Conservation (phyloP, 2,797 vertebrate species). For the Pitangus sulphuratus region DNA sequence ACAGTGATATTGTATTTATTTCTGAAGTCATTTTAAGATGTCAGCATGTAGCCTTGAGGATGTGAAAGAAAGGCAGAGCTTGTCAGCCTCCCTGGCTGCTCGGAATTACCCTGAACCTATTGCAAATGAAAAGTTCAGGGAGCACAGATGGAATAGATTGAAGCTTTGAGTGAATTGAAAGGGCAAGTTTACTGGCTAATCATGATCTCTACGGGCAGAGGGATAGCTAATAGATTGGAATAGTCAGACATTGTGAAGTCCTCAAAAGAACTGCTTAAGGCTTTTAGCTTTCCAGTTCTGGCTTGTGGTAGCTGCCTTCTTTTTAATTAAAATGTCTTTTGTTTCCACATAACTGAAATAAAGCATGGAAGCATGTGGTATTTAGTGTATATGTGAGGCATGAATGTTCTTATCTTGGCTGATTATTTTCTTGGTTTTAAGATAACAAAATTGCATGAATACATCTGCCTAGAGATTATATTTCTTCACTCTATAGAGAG, state of each 20-base stretch:
- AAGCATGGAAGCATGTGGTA: background rate
- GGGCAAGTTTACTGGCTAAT: conserved; percentile 48
- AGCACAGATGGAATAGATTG: conserved; percentile 60
- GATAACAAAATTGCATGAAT: background rate
- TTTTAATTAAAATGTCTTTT: background rate
- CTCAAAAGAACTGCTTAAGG: background rate
- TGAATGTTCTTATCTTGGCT: background rate
- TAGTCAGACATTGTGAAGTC: background rate
- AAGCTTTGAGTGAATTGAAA: conserved; percentile 57
- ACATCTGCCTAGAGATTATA: background rate
- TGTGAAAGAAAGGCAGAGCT: background rate
- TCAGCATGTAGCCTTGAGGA: conserved; percentile 12
- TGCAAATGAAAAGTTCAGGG: conserved; percentile 70
- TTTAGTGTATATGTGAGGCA: background rate
- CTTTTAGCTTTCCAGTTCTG: background rate
- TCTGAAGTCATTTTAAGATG: conserved; percentile 52
- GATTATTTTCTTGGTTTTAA: background rate
- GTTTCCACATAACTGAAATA: background rate
- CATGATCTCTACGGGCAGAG: background rate
- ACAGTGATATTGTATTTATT: conserved; percentile 54
- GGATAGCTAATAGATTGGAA: background rate
- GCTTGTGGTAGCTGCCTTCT: background rate
- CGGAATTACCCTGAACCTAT: conserved; percentile 49
- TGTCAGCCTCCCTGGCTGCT: background rate
- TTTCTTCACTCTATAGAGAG: background rate